These are phyloP conservation scores for Pachypsylla venusta DNA, from an alignment of 1,140 invertebrate genomes.

Conservation along the genomic window DNA sequence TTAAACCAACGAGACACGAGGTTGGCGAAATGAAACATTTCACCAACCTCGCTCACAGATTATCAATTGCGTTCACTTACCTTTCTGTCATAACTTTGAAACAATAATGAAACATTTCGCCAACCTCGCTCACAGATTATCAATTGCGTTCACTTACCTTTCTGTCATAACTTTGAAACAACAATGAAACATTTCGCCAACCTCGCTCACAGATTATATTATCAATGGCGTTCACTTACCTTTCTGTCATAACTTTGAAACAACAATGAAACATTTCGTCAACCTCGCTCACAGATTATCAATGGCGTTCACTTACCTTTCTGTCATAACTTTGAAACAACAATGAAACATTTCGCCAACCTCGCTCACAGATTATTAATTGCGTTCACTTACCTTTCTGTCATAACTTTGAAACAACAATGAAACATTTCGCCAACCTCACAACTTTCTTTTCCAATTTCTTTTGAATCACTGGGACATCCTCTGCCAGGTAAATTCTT, in stretches of 20 bases:
- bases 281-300: neutral
- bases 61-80: no score
- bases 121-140: no score
- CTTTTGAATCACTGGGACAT: neutral
- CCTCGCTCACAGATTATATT: no score
- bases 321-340: neutral
- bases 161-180: no score
- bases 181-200: no score
- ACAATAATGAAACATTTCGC: no score
- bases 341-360: neutral
- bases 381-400: neutral
- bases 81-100: no score
- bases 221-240: neutral
- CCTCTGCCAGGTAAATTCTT: neutral
- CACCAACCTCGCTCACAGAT: no score
- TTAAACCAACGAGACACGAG: no score
- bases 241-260: neutral
- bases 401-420: constrained; percentile 6
- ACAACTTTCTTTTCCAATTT: constrained; percentile 3
- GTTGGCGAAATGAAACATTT: no score
- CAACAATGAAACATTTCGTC: neutral
- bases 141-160: no score
- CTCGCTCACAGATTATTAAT: neutral
- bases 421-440: constrained; percentile 4
- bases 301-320: neutral